These are phyloP conservation scores for Amblyornis subalaris DNA, from an alignment of 2,113 vertebrate species.

Conservation along the genomic window DNA sequence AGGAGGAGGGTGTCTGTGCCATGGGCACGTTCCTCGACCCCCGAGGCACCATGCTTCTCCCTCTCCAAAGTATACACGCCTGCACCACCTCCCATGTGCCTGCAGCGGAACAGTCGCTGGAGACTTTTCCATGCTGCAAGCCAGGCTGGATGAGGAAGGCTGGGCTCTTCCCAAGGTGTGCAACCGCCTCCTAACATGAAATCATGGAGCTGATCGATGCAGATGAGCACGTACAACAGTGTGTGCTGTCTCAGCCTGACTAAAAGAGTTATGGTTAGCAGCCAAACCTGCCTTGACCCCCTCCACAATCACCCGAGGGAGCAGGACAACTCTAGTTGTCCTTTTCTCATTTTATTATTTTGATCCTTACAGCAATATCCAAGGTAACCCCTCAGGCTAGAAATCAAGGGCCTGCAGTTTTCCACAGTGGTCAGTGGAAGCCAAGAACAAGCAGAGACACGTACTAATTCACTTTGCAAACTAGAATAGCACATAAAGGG, in stretches of 20 bases:
- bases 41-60: slow-evolving; percentile 15
- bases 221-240: slow-evolving; percentile 13
- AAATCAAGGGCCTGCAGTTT: neutral
- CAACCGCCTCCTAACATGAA: neutral
- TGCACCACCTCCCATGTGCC: neutral
- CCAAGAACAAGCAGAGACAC: neutral
- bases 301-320: neutral
- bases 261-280: neutral
- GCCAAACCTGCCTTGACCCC: neutral
- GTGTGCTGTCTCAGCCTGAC: neutral
- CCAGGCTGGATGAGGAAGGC: slow-evolving; percentile 3
- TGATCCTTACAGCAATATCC: neutral
- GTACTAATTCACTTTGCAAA: neutral
- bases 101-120: neutral
- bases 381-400: neutral
- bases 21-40: neutral
- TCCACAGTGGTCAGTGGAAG: neutral
- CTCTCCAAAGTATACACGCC: slow-evolving; percentile 13
- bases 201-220: neutral
- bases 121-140: slow-evolving; percentile 38
- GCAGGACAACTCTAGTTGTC: neutral
- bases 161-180: neutral
- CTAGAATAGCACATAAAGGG: neutral
- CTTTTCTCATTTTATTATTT: neutral
- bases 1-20: slow-evolving; percentile 3